Percentiles rank a stretch among this genome's conserved stretches.
phyloP scores from a whole-genome alignment of 2,888 invertebrate species.

The Brachycybe producta region DNA sequence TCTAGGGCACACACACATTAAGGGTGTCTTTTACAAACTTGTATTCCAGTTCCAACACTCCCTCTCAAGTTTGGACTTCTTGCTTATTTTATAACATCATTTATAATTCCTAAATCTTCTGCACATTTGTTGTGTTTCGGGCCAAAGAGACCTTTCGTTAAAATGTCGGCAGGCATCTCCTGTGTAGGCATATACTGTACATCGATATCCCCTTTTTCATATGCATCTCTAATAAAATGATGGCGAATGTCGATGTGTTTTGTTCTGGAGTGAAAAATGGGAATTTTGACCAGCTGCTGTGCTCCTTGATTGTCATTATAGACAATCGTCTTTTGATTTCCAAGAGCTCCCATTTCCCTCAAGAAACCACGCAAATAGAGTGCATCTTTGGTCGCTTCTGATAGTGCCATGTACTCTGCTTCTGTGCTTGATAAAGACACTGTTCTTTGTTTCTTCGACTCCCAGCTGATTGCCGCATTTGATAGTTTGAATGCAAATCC shows the following conservation, averaged over 20 bases:
- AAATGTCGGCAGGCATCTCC: conserved; percentile 13
- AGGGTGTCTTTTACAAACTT: too few relatives aligned
- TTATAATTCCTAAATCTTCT: neutral
- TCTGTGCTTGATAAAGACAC: conserved; percentile 7
- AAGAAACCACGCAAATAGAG: conserved; percentile 2
- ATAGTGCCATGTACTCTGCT: conserved; percentile 9
- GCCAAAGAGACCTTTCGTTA: conserved; percentile 11
- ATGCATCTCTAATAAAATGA: conserved; percentile 20
- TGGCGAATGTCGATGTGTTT: conserved; percentile 23
- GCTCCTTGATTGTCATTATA: conserved; percentile 23
- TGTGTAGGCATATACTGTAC: conserved; percentile 7
- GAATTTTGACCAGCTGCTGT: conserved; percentile 20
- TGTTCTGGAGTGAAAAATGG: conserved; percentile 19
- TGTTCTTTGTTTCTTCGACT: neutral
- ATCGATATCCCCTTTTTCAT: conserved; percentile 2
- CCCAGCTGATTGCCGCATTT: neutral
- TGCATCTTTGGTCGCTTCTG: conserved; percentile 1
- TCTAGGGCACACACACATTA: too few relatives aligned
- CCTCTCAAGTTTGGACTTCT: too few relatives aligned
- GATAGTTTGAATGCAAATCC: too few relatives aligned
- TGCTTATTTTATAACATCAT: too few relatives aligned
- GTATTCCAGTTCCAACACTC: too few relatives aligned
- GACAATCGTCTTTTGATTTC: neutral
- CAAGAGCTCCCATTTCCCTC: neutral
- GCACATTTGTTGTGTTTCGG: neutral